Evolutionary conservation across 2,797 vertebrate genomes (phyloP), one percentile per base, ranked within the genome.

Genomic region (Enteromius trimaculatus): DNA sequence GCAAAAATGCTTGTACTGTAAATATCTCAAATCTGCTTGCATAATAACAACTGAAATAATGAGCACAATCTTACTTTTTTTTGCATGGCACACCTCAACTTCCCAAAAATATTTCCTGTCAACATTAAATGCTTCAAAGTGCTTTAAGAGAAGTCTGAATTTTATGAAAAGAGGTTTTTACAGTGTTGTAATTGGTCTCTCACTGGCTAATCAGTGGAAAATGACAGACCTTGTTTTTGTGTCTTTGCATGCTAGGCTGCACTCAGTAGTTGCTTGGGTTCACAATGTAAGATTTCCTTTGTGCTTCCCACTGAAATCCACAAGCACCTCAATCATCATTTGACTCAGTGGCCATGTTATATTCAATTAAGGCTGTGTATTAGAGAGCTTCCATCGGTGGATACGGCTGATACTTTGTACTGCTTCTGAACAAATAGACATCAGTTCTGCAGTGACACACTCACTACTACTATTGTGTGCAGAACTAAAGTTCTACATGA

Each of bases 101-200:
- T 65, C 62, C 16, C 29, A 9, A 65, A 65, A 39, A 11, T 42
- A 68, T 68, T 14, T n/a, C 21, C 9, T 47, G 23, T 71, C 42
- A 47, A 47, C n/a, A 65, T 65, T 29, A 16, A 47, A 74, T 53
- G 29, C 29, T 64, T 4, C 3, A 26, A 80, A 64, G 49, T 9
- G 14, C 3, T 37, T 53, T 29, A 49, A 47, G 29, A 64, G 8
- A 19, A 16, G 14, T 51, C 29, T 29, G 70, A 55, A 34, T 82
- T 17, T 34, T 58, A 42, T 68, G 13, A 26, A 42, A 75, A n/a
- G n/a, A 76, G 49, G 10, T 17, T 23, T 82, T 44, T 37, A 37
- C 26, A 62, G 11, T 65, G 69, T n/a, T 37, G 55, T 65, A 82
- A 77, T 77, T 68, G 72, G 81, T 68, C 81, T 82, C 71, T 68